A percentile compares a stretch with the other conserved stretches of the same genome.
Evolutionary conservation across 2,888 invertebrate species (phyloP).

Genomic region (Sialis fuliginosa): DNA sequence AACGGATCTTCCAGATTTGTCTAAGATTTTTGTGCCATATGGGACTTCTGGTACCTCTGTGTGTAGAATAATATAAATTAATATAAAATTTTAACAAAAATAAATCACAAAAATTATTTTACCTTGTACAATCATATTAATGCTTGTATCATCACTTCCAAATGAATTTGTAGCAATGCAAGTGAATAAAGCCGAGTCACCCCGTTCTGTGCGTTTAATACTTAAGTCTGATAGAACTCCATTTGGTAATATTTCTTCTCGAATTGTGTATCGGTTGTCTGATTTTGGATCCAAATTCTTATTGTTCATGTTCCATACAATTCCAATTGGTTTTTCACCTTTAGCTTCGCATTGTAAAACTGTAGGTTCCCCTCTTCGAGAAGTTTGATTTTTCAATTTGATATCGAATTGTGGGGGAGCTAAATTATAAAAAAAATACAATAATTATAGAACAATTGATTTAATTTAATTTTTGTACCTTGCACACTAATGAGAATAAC

Average conservation of each 20-base stretch:
- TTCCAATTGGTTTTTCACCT: slow-evolving; percentile 88
- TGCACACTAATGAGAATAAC: slow-evolving; percentile 87
- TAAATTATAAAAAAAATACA: slow-evolving; percentile 20
- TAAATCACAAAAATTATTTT: slow-evolving; percentile 10
- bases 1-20: slow-evolving; percentile 79
- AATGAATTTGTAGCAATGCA: slow-evolving; percentile 88
- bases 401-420: slow-evolving; percentile 89
- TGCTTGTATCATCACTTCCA: slow-evolving; percentile 87
- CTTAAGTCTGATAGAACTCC: slow-evolving; percentile 79
- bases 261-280: slow-evolving; percentile 69
- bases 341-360: slow-evolving; percentile 84
- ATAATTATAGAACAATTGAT: not conserved
- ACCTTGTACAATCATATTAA: slow-evolving; percentile 88
- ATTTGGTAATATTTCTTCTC: slow-evolving; percentile 74
- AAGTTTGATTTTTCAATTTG: slow-evolving; percentile 79
- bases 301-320: slow-evolving; percentile 89
- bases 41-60: slow-evolving; percentile 78
- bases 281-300: slow-evolving; percentile 79
- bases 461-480: slow-evolving; percentile 34
- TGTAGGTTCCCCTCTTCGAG: slow-evolving; percentile 76
- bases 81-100: not conserved
- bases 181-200: slow-evolving; percentile 77
- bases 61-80: not conserved
- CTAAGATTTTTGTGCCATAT: slow-evolving; percentile 70
- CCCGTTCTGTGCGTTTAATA: slow-evolving; percentile 75